Conservation (phyloP, 2,888 invertebrate species). For the Acleris cristana region DNA sequence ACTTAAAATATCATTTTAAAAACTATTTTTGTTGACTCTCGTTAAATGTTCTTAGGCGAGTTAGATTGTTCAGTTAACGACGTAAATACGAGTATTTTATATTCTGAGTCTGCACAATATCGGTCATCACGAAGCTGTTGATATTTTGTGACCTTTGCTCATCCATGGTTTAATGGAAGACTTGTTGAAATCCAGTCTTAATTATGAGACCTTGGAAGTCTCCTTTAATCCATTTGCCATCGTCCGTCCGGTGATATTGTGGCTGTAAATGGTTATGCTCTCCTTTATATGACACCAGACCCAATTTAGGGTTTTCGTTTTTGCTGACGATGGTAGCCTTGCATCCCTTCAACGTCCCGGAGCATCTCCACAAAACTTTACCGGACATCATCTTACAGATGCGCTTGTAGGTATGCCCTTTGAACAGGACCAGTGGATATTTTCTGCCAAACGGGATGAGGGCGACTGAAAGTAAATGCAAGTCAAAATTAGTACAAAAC, state of each 20-base stretch:
- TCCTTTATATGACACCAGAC: slow-evolving; percentile 28
- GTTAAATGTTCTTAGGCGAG: too few species aligned
- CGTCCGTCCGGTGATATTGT: slow-evolving; percentile 20
- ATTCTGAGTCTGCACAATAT: too few species aligned
- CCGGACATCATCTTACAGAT: slow-evolving; percentile 31
- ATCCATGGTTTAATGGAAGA: too few species aligned
- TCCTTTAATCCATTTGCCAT: slow-evolving; percentile 38
- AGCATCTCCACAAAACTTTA: slow-evolving; percentile 40
- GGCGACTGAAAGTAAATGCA: slow-evolving; percentile 17
- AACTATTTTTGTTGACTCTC: too few species aligned
- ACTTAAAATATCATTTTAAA: too few species aligned
- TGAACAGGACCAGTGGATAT: slow-evolving; percentile 37
- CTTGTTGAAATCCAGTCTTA: too few species aligned
- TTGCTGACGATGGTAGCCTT: slow-evolving; percentile 38
- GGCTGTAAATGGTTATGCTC: slow-evolving; percentile 42
- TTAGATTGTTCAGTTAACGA: too few species aligned
- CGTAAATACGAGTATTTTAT: too few species aligned
- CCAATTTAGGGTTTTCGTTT: slow-evolving; percentile 33
- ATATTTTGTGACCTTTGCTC: too few species aligned
- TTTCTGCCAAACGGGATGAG: slow-evolving; percentile 38
- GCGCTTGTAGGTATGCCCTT: slow-evolving; percentile 36
- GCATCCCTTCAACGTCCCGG: slow-evolving; percentile 38
- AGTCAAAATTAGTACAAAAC: neutral
- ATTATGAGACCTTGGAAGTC: too few species aligned
- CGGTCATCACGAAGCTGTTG: too few species aligned